Evolutionary conservation across 2,797 vertebrate species (phyloP), one percentile per base, ranked within the genome.

Genomic region (Liparis tanakae): DNA sequence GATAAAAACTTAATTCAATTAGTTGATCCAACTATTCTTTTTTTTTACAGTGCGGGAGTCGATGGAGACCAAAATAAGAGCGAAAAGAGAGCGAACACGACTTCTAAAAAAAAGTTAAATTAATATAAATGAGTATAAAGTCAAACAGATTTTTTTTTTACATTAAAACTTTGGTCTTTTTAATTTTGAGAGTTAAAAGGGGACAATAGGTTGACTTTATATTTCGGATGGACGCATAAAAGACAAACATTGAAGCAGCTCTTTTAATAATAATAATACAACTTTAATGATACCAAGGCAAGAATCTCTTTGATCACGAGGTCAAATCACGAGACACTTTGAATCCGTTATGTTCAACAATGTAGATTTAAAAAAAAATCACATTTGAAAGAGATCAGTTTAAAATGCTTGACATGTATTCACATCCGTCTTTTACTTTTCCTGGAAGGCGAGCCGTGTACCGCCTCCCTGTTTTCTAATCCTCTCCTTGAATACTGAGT

Each of bases 401-500:
- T 48, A 53, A 71, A 46, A 58, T 84, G n/a, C 54, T 30, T 63
- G 14, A 34, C 5, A 41, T 70, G 43, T 8, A 61, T 58, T 17
- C 1, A 14, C 3, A 18, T 57, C 17, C n/a, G 18, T 33, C 63
- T 34, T 10, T 13, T 48, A 39, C 30, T 67, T 61, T 61, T 15
- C 15, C 22, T 44, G 22, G 48, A 76, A 75, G 80, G 71, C 80
- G 74, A 81, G 44, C 59, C 70, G 50, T 43, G 46, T 25, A 65
- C 39, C 1, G 77, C 48, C 70, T 30, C 25, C 7, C 66, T 46
- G 57, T 53, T 74, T 75, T 73, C 65, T 81, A 59, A 81, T 81
- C 83, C 43, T 67, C 66, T 81, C 80, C 70, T 76, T 61, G 34
- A 76, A 80, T 79, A 75, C 22, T 30, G 25, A 30, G 10, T 72